These are phyloP conservation scores for Cynopterus brachyotis DNA, from an alignment of 2,113 vertebrate species.

Conservation along the genomic window DNA sequence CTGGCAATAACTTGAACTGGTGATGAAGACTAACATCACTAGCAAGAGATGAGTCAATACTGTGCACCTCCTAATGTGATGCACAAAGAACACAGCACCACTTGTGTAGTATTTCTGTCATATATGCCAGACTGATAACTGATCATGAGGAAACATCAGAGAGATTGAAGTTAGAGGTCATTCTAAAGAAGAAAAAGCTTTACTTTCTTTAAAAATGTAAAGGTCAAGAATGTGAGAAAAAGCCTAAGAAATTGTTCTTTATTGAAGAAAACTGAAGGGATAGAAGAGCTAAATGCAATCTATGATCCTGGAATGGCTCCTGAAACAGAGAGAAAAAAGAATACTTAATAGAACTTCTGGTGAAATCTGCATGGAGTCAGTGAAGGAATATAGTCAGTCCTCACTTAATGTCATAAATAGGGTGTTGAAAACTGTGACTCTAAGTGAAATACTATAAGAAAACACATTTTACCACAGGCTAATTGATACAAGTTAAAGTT, in stretches of 20 bases:
- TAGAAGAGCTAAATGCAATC: neutral
- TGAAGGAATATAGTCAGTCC: neutral
- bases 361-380: neutral
- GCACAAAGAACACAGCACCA: neutral
- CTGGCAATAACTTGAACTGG: neutral
- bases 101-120: neutral
- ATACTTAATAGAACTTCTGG: neutral
- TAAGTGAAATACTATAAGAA: neutral
- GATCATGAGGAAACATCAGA: neutral
- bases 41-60: neutral
- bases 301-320: neutral
- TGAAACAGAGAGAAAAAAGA: neutral
- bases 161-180: neutral
- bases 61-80: neutral
- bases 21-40: neutral
- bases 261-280: neutral
- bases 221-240: neutral
- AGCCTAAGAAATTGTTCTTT: neutral
- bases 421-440: neutral
- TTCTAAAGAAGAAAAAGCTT: neutral
- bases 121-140: neutral
- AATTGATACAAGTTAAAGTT: neutral
- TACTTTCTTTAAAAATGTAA: neutral
- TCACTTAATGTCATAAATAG: neutral
- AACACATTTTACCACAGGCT: neutral